Evolutionary conservation across 2,888 invertebrate species (phyloP).

Genomic region (Agrochola litura): DNA sequence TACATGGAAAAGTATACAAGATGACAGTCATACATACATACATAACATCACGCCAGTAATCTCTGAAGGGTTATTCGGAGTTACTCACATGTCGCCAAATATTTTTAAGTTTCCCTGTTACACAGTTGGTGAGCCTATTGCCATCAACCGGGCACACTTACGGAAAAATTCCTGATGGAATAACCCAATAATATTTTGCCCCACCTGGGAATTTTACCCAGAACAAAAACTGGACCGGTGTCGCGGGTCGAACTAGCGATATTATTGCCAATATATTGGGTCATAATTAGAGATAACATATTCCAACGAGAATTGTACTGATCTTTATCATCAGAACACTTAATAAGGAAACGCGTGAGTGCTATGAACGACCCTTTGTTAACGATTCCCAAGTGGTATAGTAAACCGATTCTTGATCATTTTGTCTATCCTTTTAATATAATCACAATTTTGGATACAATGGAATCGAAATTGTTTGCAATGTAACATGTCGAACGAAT

Average conservation of each 20-base stretch:
- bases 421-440: constrained; percentile 29
- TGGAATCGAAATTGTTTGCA: not conserved
- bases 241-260: not conserved
- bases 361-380: constrained; percentile 33
- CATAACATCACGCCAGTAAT: not conserved
- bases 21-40: no score
- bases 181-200: not conserved
- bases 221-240: not conserved
- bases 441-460: constrained; percentile 16
- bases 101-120: no score
- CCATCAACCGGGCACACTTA: not conserved
- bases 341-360: constrained; percentile 44
- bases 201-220: not conserved
- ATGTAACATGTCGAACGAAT: not conserved
- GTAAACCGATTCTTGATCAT: constrained; percentile 22
- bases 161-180: not conserved
- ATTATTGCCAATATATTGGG: constrained; percentile 20
- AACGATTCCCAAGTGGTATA: constrained; percentile 40
- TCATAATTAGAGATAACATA: constrained; percentile 28
- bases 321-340: constrained; percentile 40
- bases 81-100: no score
- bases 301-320: constrained; percentile 36
- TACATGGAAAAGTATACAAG: not conserved
- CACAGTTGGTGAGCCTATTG: no score
- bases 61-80: not conserved